These are phyloP conservation scores for Zoanthus sociatus DNA, from an alignment of 92 coral and sea anemone species.

Conservation along the genomic window DNA sequence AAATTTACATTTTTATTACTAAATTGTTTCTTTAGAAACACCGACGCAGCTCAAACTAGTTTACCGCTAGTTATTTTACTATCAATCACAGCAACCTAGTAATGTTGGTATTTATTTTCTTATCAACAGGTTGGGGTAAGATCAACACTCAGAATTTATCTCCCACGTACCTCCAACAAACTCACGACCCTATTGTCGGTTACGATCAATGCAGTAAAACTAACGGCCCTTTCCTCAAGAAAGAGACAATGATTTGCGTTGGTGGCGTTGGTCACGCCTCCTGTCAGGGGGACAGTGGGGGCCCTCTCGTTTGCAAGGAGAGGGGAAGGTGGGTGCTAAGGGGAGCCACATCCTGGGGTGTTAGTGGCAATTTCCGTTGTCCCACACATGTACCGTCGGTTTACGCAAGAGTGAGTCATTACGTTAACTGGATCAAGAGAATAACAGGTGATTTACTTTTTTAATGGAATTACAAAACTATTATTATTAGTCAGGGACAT, in stretches of 20 bases:
- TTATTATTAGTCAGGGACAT: too few species aligned
- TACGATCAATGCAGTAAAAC: constrained; percentile 33
- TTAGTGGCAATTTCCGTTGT: constrained; percentile 26
- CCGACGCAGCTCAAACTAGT: too few species aligned
- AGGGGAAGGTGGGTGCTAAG: constrained; percentile 40
- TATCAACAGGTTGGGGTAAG: constrained; percentile 23
- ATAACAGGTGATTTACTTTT: constrained; percentile 12
- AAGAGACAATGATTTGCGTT: constrained; percentile 37
- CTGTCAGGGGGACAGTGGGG: constrained; percentile 48
- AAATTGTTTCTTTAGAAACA: too few species aligned
- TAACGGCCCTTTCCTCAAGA: constrained; percentile 34
- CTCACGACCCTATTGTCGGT: constrained; percentile 43
- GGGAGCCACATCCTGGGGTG: constrained; percentile 48
- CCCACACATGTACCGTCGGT: constrained; percentile 37
- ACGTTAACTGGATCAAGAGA: constrained; percentile 34
- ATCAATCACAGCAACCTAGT: not conserved
- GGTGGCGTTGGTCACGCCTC: constrained; percentile 50
- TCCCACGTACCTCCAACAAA: constrained; percentile 40
- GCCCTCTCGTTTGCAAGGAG: constrained; percentile 41
- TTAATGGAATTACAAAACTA: not conserved
- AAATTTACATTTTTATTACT: too few species aligned
- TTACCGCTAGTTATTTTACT: not conserved
- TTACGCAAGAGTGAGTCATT: constrained; percentile 41
- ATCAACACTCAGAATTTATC: constrained; percentile 1
- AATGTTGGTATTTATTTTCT: not conserved